Percentiles rank a stretch among this genome's conserved stretches.
Evolutionary conservation across 1,140 invertebrate species (phyloP).

Genomic region (Trichomalopsis sarcophagae): DNA sequence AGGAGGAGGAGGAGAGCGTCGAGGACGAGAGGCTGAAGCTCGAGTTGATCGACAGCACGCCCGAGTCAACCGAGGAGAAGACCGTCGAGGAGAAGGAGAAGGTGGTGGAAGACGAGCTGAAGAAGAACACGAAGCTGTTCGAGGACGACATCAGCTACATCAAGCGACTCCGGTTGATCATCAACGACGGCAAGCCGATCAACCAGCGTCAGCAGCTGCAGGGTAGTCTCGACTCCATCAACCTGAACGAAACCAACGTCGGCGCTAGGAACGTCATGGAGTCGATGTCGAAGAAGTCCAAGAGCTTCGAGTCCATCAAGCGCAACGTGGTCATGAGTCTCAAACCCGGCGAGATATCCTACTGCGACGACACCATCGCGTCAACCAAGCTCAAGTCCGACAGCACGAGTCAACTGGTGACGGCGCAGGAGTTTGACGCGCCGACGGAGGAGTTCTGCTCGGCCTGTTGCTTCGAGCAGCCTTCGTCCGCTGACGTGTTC

Average conservation of each 20-base stretch:
- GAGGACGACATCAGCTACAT: background rate
- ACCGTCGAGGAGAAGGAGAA: conserved; percentile 65
- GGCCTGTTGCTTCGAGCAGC: conserved; percentile 65
- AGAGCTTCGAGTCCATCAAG: conserved; percentile 72
- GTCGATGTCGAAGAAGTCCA: conserved; percentile 69
- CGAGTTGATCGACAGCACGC: background rate
- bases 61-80: background rate
- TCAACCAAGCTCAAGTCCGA: conserved; percentile 58
- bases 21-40: conserved; percentile 15
- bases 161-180: background rate
- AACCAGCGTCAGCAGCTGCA: conserved; percentile 59
- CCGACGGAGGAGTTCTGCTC: conserved; percentile 69
- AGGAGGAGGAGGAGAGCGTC: background rate
- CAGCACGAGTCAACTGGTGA: conserved; percentile 62
- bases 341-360: conserved; percentile 34
- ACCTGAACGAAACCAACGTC: conserved; percentile 53
- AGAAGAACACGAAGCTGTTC: conserved; percentile 12
- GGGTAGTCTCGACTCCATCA: conserved; percentile 70
- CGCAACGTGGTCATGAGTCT: conserved; percentile 46
- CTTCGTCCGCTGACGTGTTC: conserved; percentile 61
- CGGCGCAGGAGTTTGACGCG: conserved; percentile 59
- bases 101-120: conserved; percentile 50
- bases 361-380: conserved; percentile 7
- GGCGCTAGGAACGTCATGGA: conserved; percentile 52
- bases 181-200: background rate